These are phyloP conservation scores for Drosophila funebris DNA, from an alignment of 1,140 invertebrate genomes.

Conservation along the genomic window DNA sequence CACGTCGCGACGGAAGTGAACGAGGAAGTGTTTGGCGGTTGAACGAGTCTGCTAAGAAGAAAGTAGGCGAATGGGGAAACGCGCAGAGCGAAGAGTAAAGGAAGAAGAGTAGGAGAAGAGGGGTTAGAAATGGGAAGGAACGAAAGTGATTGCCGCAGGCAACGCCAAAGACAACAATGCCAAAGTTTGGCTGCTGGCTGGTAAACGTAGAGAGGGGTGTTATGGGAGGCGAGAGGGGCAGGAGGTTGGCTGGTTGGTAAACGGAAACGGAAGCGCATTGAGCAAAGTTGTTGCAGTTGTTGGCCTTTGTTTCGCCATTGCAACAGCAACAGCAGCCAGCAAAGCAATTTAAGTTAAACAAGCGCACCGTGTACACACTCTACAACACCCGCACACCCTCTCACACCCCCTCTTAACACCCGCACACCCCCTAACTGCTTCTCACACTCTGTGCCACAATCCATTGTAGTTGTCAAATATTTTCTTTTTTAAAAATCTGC, in stretches of 20 bases:
- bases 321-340: slow-evolving; percentile 45
- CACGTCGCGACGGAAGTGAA: slow-evolving; percentile 27
- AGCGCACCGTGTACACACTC: slow-evolving; percentile 52
- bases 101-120: not conserved
- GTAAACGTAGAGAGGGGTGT: not conserved
- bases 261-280: slow-evolving; percentile 80
- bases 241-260: too few species aligned
- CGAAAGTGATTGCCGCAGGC: slow-evolving; percentile 76
- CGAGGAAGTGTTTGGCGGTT: slow-evolving; percentile 77
- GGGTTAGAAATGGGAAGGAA: slow-evolving; percentile 24
- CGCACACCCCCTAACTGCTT: not conserved
- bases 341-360: slow-evolving; percentile 81
- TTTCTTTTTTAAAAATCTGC: slow-evolving; percentile 45
- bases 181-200: slow-evolving; percentile 61
- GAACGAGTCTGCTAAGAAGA: slow-evolving; percentile 9
- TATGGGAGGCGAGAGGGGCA: not conserved
- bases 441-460: not conserved
- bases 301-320: slow-evolving; percentile 73
- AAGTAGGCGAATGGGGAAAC: not conserved
- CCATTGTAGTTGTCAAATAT: slow-evolving; percentile 73
- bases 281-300: slow-evolving; percentile 79
- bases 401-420: not conserved
- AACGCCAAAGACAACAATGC: slow-evolving; percentile 79
- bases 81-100: not conserved
- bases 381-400: not conserved